Percentiles rank a stretch among this genome's conserved stretches.
These are phyloP conservation scores for Pangasius mekongensis DNA, from an alignment of 2,797 vertebrate species.

Conservation along the genomic window DNA sequence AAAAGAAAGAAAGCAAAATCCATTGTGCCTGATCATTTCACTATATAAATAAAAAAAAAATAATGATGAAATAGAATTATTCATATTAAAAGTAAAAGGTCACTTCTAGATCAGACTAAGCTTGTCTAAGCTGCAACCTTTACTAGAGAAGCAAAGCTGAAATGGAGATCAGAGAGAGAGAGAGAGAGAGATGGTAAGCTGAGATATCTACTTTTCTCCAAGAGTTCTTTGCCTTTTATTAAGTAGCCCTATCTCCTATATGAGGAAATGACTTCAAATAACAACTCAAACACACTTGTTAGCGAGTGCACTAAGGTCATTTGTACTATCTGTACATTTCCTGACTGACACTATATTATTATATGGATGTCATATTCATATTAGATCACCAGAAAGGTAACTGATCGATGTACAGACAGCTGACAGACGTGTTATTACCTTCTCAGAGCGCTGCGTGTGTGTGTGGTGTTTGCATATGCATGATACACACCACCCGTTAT, in stretches of 20 bases:
- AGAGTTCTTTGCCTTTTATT: not conserved
- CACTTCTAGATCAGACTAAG: conserved; percentile 89
- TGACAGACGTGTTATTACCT: conserved; percentile 85
- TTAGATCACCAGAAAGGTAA: conserved; percentile 9
- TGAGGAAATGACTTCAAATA: not conserved
- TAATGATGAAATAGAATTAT: conserved; percentile 91
- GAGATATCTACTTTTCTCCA: not conserved
- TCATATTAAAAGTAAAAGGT: conserved; percentile 99
- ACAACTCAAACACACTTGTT: not conserved
- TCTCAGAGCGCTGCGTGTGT: conserved; percentile 76
- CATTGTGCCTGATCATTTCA: conserved; percentile 88
- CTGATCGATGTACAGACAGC: conserved; percentile 70
- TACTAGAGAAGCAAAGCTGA: conserved; percentile 82
- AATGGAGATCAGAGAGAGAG: conserved; percentile 55
- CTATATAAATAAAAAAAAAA: conserved; percentile 83
- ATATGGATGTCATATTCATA: conserved; percentile 10
- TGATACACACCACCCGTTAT: conserved; percentile 95
- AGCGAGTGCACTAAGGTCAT: not conserved
- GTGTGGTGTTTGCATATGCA: conserved; percentile 90
- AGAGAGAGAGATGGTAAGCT: not conserved
- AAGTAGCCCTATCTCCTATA: not conserved
- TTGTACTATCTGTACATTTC: conserved; percentile 7
- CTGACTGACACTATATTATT: conserved; percentile 16
- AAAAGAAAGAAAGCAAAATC: conserved; percentile 60
- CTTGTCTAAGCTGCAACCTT: conserved; percentile 94